Evolutionary conservation across 2,797 vertebrate genomes (phyloP).

Genomic region (Odontamblyopus rebecca): DNA sequence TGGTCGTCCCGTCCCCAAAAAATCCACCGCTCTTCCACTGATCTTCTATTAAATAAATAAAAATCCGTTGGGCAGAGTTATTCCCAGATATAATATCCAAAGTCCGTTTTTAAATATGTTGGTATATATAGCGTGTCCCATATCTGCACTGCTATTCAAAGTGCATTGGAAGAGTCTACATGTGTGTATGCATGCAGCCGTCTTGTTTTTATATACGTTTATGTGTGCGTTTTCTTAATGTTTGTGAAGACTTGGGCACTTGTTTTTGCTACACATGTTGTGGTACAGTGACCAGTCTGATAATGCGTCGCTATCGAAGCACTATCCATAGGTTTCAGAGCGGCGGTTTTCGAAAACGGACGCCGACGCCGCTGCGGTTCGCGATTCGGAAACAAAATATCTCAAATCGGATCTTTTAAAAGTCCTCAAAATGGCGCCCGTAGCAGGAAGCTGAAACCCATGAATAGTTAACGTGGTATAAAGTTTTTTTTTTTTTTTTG

Average conservation of each 20-base stretch:
- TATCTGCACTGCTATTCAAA: constrained; percentile 51
- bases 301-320: constrained; percentile 25
- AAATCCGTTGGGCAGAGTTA: constrained; percentile 53
- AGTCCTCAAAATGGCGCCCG: constrained; percentile 19
- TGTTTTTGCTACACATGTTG: constrained; percentile 81
- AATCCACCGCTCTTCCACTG: constrained; percentile 31
- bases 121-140: constrained; percentile 71
- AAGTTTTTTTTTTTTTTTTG: constrained; percentile 44
- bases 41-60: constrained; percentile 35
- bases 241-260: constrained; percentile 71
- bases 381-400: no score
- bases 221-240: neutral
- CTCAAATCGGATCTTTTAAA: no score
- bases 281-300: constrained; percentile 85
- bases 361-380: no score
- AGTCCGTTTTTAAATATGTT: constrained; percentile 39
- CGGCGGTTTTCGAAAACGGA: no score
- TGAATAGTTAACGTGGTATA: neutral
- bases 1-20: constrained; percentile 45
- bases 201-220: constrained; percentile 11
- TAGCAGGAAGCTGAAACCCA: no score
- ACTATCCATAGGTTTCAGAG: no score
- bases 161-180: constrained; percentile 53
- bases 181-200: constrained; percentile 65
- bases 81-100: constrained; percentile 53